Percentiles rank a stretch among this genome's conserved stretches.
Conservation (phyloP, 2,797 vertebrate species). For the Cyclura pinguis region DNA sequence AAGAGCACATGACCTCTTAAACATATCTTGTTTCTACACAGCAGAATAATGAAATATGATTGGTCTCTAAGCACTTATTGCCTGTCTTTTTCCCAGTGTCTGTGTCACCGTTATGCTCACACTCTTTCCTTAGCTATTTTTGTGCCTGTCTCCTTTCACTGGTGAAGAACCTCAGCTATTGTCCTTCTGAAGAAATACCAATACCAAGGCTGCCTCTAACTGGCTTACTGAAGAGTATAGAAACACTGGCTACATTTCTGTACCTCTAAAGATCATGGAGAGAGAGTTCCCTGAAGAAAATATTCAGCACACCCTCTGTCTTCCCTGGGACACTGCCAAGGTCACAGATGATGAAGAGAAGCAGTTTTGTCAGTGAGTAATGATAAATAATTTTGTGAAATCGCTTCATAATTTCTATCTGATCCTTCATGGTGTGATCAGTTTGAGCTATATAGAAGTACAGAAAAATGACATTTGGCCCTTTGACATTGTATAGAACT, state of each 20-base stretch:
- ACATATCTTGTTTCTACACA: slow-evolving; percentile 85
- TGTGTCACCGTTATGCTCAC: slow-evolving; percentile 4
- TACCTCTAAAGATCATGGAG: slow-evolving; percentile 75
- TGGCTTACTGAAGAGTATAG: slow-evolving; percentile 48
- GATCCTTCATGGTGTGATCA: rapidly evolving
- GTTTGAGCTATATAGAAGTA: rapidly evolving
- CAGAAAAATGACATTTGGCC: neutral
- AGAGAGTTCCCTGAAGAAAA: slow-evolving; percentile 77
- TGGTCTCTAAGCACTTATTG: slow-evolving; percentile 81
- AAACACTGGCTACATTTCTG: slow-evolving; percentile 53
- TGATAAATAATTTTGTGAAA: rapidly evolving
- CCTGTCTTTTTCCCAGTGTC: slow-evolving; percentile 72
- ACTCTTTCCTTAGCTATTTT: slow-evolving; percentile 72
- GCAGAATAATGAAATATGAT: slow-evolving; percentile 84
- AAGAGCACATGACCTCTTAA: slow-evolving; percentile 77
- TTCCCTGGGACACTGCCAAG: slow-evolving; percentile 73
- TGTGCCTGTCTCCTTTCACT: slow-evolving; percentile 60
- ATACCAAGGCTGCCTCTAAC: slow-evolving; percentile 48
- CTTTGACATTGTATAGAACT: neutral
- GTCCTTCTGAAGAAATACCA: slow-evolving; percentile 73
- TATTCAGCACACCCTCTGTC: slow-evolving; percentile 68
- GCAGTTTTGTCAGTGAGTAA: slow-evolving; percentile 82
- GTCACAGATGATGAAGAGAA: slow-evolving; percentile 71
- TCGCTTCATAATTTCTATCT: rapidly evolving
- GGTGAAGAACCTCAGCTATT: slow-evolving; percentile 74